Evolutionary conservation across 2,797 vertebrate species (phyloP).

Genomic region (Geotrypetes seraphini): DNA sequence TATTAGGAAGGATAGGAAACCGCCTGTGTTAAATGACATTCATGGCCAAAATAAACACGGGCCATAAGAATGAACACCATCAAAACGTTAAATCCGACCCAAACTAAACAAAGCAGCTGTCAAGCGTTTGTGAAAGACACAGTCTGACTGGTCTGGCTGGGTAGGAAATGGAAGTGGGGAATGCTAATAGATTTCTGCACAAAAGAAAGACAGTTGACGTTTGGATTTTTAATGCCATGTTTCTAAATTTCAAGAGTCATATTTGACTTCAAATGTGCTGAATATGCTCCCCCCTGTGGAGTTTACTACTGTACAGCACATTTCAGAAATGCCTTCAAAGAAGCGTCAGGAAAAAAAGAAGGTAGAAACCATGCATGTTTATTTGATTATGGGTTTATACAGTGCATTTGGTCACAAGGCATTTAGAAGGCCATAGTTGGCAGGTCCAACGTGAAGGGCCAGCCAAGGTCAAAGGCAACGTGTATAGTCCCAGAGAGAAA

Average conservation of each 20-base stretch:
- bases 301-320: neutral
- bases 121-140: slow-evolving; percentile 28
- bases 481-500: too few species aligned
- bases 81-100: slow-evolving; percentile 47
- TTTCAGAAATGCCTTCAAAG: neutral
- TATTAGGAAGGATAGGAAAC: slow-evolving; percentile 51
- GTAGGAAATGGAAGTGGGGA: slow-evolving; percentile 15
- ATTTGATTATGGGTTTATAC: too few species aligned
- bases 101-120: slow-evolving; percentile 53
- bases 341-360: neutral
- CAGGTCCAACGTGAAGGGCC: too few species aligned
- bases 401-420: too few species aligned
- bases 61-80: slow-evolving; percentile 56
- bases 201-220: too few species aligned
- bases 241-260: slow-evolving; percentile 28
- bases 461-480: too few species aligned
- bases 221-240: slow-evolving; percentile 32
- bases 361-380: too few species aligned
- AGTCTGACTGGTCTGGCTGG: slow-evolving; percentile 32
- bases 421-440: too few species aligned
- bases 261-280: slow-evolving; percentile 26
- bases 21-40: slow-evolving; percentile 31
- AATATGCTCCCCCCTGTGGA: slow-evolving; percentile 3
- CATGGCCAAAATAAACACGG: slow-evolving; percentile 47
- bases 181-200: slow-evolving; percentile 1